These are phyloP conservation scores for Calliscelio sp. DNA, from an alignment of 2,888 invertebrate species.

Conservation along the genomic window DNA sequence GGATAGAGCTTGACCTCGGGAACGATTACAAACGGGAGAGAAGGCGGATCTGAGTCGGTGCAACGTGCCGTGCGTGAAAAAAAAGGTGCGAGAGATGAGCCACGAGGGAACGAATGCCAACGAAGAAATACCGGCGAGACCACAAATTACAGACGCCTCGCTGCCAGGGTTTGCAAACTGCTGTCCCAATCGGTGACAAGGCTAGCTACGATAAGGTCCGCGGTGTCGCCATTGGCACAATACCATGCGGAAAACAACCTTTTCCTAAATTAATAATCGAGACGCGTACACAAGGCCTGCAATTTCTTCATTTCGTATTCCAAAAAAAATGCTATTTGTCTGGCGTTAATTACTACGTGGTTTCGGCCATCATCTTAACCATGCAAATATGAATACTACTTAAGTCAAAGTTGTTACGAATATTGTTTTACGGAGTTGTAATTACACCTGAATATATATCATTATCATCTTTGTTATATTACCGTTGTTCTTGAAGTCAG, in stretches of 20 bases:
- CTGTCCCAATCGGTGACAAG: constrained; percentile 82
- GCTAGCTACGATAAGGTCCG: constrained; percentile 57
- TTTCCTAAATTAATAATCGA: constrained; percentile 59
- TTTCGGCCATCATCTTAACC: constrained; percentile 51
- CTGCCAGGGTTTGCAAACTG: constrained; percentile 73
- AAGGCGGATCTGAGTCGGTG: constrained; percentile 64
- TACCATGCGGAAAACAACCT: constrained; percentile 59
- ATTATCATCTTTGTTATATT: constrained; percentile 52
- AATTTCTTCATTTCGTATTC: constrained; percentile 61
- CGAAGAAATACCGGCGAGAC: constrained; percentile 76
- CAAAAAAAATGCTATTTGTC: constrained; percentile 40
- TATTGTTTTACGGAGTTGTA: constrained; percentile 66
- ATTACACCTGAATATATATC: constrained; percentile 52
- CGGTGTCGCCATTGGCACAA: constrained; percentile 61
- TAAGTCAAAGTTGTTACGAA: constrained; percentile 63
- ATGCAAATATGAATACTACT: constrained; percentile 66
- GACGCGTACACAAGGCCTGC: constrained; percentile 47
- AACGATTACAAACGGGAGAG: constrained; percentile 62
- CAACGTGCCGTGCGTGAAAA: constrained; percentile 65
- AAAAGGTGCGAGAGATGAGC: constrained; percentile 71
- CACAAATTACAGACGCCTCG: constrained; percentile 84
- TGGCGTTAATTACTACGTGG: constrained; percentile 65
- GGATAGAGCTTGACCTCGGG: constrained; percentile 66
- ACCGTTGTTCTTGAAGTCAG: background rate
- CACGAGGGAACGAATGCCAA: constrained; percentile 82